phyloP scores from a whole-genome alignment of 2,113 vertebrate genomes.

The Astur gentilis region DNA sequence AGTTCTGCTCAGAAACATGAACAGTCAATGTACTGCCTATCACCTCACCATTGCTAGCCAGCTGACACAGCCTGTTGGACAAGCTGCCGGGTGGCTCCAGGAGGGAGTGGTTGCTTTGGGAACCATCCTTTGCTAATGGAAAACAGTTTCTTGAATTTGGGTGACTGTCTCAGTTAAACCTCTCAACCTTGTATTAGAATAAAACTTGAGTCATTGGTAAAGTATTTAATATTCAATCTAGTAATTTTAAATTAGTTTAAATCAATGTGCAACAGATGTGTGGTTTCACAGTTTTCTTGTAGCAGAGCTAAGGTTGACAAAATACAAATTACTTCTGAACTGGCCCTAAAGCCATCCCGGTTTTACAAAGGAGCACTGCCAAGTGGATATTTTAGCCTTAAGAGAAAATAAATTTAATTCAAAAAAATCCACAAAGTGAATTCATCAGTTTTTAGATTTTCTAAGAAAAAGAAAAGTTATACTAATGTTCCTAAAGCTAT shows the following conservation, averaged over 20 bases:
- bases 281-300: not conserved
- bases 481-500: not conserved
- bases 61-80: not conserved
- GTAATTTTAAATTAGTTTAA: not conserved
- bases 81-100: not conserved
- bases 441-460: not conserved
- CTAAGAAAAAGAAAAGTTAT: not conserved
- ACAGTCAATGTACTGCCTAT: not conserved
- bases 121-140: not conserved
- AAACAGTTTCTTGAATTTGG: not conserved
- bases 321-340: not conserved
- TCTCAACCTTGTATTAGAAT: not conserved
- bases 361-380: not conserved
- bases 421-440: not conserved
- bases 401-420: not conserved
- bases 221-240: not conserved
- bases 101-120: not conserved
- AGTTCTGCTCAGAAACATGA: not conserved
- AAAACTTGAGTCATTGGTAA: not conserved
- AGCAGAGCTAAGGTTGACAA: not conserved
- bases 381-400: not conserved
- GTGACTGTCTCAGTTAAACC: not conserved
- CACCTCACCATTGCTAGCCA: not conserved
- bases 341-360: not conserved
- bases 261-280: not conserved